Conservation (phyloP, 2,888 invertebrate genomes). For the Acrobasis repandana region DNA sequence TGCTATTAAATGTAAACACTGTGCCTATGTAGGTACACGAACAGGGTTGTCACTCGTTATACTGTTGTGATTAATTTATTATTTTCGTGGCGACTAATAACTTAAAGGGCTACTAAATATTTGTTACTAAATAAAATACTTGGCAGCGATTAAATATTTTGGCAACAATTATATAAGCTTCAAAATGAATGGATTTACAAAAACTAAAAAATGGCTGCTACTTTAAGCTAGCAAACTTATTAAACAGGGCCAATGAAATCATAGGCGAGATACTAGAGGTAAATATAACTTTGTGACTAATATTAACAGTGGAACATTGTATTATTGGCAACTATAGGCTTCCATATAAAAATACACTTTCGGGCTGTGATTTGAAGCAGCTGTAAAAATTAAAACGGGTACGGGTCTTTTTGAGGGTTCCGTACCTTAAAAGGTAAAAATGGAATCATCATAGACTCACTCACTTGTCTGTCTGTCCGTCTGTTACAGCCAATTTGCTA, state of each 20-base stretch:
- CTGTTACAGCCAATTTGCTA: no score
- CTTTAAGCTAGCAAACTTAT: neutral
- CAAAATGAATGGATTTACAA: constrained; percentile 1
- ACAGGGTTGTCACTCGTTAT: constrained; percentile 8
- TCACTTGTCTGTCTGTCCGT: no score
- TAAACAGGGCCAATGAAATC: neutral
- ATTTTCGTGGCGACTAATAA: no score
- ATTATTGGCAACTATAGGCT: constrained; percentile 1
- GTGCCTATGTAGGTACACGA: neutral
- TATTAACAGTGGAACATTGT: constrained; percentile 5
- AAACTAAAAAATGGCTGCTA: constrained; percentile 5
- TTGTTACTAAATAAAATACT: neutral
- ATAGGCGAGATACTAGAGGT: neutral
- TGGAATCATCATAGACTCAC: no score
- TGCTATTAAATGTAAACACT: constrained; percentile 39
- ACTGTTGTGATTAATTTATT: neutral
- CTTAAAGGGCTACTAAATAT: neutral
- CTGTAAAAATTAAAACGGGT: neutral
- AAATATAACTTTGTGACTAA: neutral
- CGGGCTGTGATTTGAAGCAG: neutral
- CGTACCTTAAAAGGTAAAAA: no score
- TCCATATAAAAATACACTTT: constrained; percentile 8
- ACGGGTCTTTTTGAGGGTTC: no score
- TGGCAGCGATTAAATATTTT: constrained; percentile 3
- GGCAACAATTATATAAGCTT: neutral